A percentile compares a stretch with the other conserved stretches of the same genome.
Conservation (phyloP, 2,888 invertebrate genomes). For the Leptura quadrifasciata region DNA sequence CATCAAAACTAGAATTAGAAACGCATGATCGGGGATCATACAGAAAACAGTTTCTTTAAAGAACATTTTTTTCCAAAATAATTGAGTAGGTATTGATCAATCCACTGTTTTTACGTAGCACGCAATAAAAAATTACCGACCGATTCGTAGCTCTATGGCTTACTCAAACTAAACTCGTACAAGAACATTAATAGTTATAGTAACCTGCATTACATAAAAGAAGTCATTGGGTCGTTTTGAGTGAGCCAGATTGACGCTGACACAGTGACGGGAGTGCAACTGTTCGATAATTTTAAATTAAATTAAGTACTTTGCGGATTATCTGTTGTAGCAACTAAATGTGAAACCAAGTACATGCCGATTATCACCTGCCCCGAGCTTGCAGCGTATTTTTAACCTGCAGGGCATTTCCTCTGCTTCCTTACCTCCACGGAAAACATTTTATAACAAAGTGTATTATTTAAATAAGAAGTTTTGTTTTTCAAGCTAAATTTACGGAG, state of each 20-base stretch:
- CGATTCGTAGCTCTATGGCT: not conserved
- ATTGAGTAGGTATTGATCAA: no score
- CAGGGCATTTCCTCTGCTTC: not conserved
- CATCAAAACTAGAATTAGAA: no score
- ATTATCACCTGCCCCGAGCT: not conserved
- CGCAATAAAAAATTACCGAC: not conserved
- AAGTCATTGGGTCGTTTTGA: not conserved
- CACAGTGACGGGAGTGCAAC: not conserved
- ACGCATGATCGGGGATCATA: no score
- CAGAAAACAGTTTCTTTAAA: no score
- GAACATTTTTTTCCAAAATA: no score
- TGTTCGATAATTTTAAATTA: conserved; percentile 21
- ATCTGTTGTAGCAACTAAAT: conserved; percentile 17
- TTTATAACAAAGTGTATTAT: no score
- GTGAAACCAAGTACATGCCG: conserved; percentile 18
- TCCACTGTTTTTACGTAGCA: no score
- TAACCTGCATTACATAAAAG: not conserved
- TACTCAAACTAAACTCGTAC: not conserved
- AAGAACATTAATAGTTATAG: not conserved
- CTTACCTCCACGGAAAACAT: not conserved
- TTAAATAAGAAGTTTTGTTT: not conserved
- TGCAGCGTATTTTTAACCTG: not conserved
- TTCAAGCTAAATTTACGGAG: not conserved
- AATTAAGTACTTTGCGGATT: conserved; percentile 18
- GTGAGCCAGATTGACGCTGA: not conserved